These are phyloP conservation scores for Dendroctonus ponderosae DNA, from an alignment of 1,140 invertebrate species.

Conservation along the genomic window DNA sequence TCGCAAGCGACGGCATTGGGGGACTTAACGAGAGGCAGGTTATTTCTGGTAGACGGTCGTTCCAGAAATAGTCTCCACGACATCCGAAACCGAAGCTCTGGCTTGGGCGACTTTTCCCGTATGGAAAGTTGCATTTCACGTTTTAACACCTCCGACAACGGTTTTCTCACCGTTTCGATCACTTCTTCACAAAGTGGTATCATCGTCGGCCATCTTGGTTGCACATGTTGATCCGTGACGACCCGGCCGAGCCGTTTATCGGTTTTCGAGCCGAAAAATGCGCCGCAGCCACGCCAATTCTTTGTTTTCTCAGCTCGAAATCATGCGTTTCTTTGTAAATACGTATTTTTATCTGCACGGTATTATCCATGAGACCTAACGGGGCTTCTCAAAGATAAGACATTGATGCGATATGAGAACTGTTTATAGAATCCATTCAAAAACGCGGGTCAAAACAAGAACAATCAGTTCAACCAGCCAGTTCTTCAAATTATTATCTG, in stretches of 20 bases:
- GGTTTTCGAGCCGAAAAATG: slow-evolving; percentile 14
- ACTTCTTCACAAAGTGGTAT: background rate
- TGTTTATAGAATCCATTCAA: too few relatives aligned
- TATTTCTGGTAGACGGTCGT: background rate
- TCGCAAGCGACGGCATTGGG: slow-evolving; percentile 14
- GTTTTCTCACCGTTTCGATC: slow-evolving; percentile 1
- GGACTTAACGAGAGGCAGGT: background rate
- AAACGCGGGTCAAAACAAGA: too few relatives aligned
- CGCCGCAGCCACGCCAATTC: slow-evolving; percentile 4
- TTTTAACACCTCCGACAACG: background rate
- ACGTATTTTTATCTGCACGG: slow-evolving; percentile 8
- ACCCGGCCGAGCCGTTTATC: slow-evolving; percentile 12
- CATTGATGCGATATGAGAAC: too few relatives aligned
- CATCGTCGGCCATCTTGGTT: slow-evolving; percentile 15
- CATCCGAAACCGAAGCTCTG: slow-evolving; percentile 27
- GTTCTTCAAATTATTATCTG: too few relatives aligned
- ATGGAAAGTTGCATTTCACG: background rate
- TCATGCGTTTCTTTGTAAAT: slow-evolving; percentile 12
- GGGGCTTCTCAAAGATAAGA: too few relatives aligned
- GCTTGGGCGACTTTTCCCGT: too few relatives aligned
- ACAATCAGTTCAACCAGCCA: too few relatives aligned
- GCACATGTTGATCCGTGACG: slow-evolving; percentile 24
- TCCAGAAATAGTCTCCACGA: slow-evolving; percentile 11
- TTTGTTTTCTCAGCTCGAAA: slow-evolving; percentile 8
- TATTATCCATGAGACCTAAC: too few relatives aligned